phyloP scores from a whole-genome alignment of 64 coral and sea anemone genomes.

The Actinia tenebrosa region DNA sequence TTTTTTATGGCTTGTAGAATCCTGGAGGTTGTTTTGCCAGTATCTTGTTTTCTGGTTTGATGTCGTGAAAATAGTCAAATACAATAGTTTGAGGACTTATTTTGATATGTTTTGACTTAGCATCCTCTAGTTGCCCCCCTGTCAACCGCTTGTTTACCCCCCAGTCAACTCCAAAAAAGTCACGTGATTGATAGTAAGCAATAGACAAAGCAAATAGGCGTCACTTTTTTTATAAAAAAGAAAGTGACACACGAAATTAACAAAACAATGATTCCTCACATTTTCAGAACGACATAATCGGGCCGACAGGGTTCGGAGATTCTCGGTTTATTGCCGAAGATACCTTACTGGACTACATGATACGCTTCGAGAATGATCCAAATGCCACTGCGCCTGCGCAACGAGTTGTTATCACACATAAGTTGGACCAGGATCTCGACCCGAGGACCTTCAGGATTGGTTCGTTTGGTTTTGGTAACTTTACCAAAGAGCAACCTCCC shows the following conservation, averaged over 20 bases:
- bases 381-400: constrained; percentile 76
- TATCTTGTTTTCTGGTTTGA: too few species aligned
- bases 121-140: too few species aligned
- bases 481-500: constrained; percentile 37
- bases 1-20: too few species aligned
- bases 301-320: constrained; percentile 69
- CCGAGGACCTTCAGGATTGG: constrained; percentile 60
- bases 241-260: neutral
- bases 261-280: neutral
- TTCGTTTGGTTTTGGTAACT: constrained; percentile 83
- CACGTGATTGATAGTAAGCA: too few species aligned
- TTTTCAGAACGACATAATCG: constrained; percentile 81
- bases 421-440: constrained; percentile 65
- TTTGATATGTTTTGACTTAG: too few species aligned
- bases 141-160: too few species aligned
- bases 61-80: too few species aligned
- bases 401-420: constrained; percentile 56
- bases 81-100: too few species aligned
- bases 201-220: neutral
- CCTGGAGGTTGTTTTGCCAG: too few species aligned
- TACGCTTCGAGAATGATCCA: constrained; percentile 72
- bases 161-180: too few species aligned
- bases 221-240: neutral
- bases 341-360: constrained; percentile 67
- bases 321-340: constrained; percentile 62